These are phyloP conservation scores for Drosophila triauraria DNA, from an alignment of 1,140 invertebrate genomes.

Conservation along the genomic window DNA sequence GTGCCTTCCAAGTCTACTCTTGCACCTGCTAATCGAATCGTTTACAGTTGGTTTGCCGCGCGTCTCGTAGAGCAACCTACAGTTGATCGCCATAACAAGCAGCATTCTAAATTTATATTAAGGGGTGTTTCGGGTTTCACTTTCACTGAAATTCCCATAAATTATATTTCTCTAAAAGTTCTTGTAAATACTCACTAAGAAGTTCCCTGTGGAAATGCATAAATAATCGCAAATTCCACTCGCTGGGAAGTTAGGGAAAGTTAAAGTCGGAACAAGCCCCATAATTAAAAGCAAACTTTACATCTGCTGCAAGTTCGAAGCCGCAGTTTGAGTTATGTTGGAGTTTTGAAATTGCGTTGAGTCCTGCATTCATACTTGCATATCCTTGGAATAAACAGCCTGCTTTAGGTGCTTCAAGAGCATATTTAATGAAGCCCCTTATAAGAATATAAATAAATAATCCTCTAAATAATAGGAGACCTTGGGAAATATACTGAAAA, in stretches of 20 bases:
- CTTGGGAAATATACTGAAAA: too few species aligned
- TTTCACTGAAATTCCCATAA: background rate
- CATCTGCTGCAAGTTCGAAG: constrained; percentile 51
- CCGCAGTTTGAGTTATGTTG: constrained; percentile 45
- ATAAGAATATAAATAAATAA: too few species aligned
- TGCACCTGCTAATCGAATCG: constrained; percentile 82
- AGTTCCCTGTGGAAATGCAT: background rate
- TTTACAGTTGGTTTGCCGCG: constrained; percentile 77
- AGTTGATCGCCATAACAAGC: constrained; percentile 52
- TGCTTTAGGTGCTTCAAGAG: too few species aligned
- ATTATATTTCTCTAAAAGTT: background rate
- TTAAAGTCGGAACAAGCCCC: constrained; percentile 5
- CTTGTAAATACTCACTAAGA: background rate
- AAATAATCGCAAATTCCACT: constrained; percentile 3
- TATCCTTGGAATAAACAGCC: constrained; percentile 24
- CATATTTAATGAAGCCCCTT: background rate
- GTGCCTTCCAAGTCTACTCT: constrained; percentile 76
- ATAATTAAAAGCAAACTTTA: constrained; percentile 25
- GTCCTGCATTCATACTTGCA: constrained; percentile 2
- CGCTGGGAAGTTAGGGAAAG: background rate
- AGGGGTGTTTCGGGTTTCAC: background rate
- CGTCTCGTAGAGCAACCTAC: constrained; percentile 47
- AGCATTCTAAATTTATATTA: background rate
- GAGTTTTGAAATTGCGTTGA: constrained; percentile 27
- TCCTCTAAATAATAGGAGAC: too few species aligned